Evolutionary conservation across 2,797 vertebrate species (phyloP).

Genomic region (Myotis myotis): DNA sequence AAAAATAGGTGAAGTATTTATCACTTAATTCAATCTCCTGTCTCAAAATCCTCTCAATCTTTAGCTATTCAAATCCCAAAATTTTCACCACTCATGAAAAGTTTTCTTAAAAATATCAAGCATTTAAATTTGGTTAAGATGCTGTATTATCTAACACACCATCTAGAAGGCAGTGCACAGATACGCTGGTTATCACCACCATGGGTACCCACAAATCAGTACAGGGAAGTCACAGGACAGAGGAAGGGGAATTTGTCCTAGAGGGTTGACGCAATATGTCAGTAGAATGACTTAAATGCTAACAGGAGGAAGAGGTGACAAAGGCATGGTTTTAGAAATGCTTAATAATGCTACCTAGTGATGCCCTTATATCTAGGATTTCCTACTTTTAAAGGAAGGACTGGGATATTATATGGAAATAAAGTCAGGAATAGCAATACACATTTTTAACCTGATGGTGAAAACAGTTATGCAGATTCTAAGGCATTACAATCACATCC

Average conservation of each 20-base stretch:
- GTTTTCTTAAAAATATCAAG: neutral
- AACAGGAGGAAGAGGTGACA: neutral
- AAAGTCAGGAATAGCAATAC: neutral
- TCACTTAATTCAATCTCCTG: neutral
- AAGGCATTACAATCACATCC: too few species aligned
- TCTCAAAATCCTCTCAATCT: neutral
- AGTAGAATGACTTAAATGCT: neutral
- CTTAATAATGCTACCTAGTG: neutral
- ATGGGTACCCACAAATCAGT: neutral
- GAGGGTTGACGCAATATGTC: neutral
- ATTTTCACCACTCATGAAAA: neutral
- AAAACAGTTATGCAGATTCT: neutral
- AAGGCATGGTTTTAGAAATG: neutral
- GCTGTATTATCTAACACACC: neutral
- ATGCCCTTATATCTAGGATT: neutral
- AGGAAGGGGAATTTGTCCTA: neutral
- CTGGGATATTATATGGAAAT: neutral
- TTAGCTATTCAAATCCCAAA: neutral
- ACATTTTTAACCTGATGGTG: neutral
- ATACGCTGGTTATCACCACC: neutral
- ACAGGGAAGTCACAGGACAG: neutral
- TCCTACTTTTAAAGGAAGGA: neutral
- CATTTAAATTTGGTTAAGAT: neutral
- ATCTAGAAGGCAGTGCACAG: neutral
- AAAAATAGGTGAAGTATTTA: neutral